These are phyloP conservation scores for Melangyna quadrimaculata DNA, from an alignment of 2,888 invertebrate species.

Conservation along the genomic window DNA sequence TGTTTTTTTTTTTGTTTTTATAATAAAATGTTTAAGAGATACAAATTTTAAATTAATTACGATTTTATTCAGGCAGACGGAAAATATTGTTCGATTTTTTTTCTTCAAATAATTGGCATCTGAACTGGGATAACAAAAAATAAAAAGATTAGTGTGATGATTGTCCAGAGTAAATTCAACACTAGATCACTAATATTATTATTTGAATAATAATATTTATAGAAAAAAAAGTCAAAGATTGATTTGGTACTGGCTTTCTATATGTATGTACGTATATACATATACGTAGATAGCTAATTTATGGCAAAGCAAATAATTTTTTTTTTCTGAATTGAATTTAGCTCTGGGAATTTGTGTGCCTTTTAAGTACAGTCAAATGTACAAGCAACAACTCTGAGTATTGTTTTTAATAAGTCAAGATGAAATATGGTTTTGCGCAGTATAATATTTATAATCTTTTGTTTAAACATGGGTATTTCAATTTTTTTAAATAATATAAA, in stretches of 20 bases:
- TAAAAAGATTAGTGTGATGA: not conserved
- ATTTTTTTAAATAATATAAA: not conserved
- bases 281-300: not conserved
- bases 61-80: not conserved
- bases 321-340: not conserved
- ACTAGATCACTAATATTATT: not conserved
- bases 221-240: constrained; percentile 39
- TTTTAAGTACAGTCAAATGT: not conserved
- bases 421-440: constrained; percentile 13
- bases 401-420: not conserved
- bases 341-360: not conserved
- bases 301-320: not conserved
- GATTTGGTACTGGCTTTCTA: constrained; percentile 17
- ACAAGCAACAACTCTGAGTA: not conserved
- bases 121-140: constrained; percentile 25
- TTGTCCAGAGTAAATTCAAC: not conserved
- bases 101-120: not conserved
- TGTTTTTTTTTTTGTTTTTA: not conserved
- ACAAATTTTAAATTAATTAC: not conserved
- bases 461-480: not conserved
- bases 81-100: not conserved
- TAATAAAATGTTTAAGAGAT: not conserved
- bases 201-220: not conserved
- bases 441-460: not conserved
- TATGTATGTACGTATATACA: not conserved